Evolutionary conservation across 1,140 invertebrate genomes (phyloP).

Genomic region (Phocides pigmalion): DNA sequence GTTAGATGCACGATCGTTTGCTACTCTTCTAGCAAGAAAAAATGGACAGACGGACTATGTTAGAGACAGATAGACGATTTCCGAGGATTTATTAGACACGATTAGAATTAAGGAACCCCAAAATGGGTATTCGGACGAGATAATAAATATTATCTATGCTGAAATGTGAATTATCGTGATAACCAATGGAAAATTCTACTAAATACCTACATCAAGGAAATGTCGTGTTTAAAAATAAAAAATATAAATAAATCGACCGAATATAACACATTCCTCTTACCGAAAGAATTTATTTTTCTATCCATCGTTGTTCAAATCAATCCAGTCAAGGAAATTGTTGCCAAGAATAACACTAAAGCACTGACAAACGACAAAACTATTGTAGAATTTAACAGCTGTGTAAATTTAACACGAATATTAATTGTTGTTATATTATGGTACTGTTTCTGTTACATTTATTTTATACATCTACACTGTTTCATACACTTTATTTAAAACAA

Average conservation of each 20-base stretch:
- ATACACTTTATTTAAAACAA: neutral
- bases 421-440: neutral
- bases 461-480: neutral
- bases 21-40: no score
- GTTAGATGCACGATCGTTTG: no score
- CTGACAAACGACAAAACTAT: neutral
- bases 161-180: neutral
- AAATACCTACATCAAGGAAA: neutral
- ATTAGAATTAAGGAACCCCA: neutral
- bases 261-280: slow-evolving; percentile 9
- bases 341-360: slow-evolving; percentile 1
- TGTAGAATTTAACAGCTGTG: neutral
- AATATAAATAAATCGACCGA: neutral
- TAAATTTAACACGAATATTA: neutral
- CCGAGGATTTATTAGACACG: no score
- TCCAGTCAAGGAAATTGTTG: neutral
- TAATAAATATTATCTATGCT: neutral
- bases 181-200: neutral
- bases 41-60: neutral
- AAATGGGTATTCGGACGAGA: neutral
- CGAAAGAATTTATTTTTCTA: neutral
- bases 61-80: neutral
- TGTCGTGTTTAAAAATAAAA: neutral
- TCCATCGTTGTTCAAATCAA: neutral
- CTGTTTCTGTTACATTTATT: neutral